Conservation (phyloP, 2,888 invertebrate genomes). For the Spilosoma lubricipeda region DNA sequence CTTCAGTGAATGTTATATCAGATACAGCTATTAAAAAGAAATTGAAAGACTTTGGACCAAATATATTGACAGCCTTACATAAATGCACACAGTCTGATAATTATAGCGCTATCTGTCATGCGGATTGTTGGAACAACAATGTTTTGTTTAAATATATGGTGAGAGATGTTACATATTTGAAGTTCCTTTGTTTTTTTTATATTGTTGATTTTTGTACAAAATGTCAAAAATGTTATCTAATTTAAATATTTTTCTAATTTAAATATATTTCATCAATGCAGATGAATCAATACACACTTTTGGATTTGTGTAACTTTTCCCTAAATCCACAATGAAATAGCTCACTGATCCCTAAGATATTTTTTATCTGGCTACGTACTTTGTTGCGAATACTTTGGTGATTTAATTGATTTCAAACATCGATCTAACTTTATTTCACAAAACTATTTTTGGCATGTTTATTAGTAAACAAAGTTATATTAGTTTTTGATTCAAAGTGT, state of each 20-base stretch:
- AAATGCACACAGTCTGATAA: conserved; percentile 61
- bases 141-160: conserved; percentile 69
- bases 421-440: not conserved
- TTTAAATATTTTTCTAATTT: too few species aligned
- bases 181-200: not conserved
- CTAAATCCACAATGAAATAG: not conserved
- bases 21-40: conserved; percentile 58
- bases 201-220: not conserved
- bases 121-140: conserved; percentile 77
- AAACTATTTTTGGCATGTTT: not conserved
- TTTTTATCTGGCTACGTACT: not conserved
- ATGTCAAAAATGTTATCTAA: too few species aligned
- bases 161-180: conserved; percentile 23
- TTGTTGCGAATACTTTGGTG: not conserved
- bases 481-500: not conserved
- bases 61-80: conserved; percentile 62
- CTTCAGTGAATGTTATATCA: conserved; percentile 65
- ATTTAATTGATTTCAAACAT: not conserved
- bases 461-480: not conserved
- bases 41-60: conserved; percentile 57
- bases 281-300: not conserved
- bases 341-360: not conserved
- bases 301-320: not conserved
- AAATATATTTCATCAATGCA: not conserved
- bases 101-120: conserved; percentile 70